Base-by-base conservation (phyloP, 30 jellyfish, hydroid and myxozoan species). In the Chrysaora quinquecirrha region DNA sequence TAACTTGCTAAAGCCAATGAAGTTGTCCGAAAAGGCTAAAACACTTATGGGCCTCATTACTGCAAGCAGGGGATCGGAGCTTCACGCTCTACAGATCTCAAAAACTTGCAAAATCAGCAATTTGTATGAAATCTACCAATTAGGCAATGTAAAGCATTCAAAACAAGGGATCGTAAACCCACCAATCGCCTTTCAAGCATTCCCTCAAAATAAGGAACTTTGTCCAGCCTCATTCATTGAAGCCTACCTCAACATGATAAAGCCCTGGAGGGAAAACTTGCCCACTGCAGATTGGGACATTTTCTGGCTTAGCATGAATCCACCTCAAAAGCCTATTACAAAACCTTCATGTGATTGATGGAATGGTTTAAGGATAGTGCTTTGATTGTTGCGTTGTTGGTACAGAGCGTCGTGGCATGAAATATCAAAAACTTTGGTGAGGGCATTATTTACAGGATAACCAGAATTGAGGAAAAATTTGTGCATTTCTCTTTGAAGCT, bases 221-320 rank as follows among this genome's bases (percentile, higher is more conserved):
- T 56, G 71, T 21, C 71, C 71, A 56, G 20, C 20, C 71, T 4
- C 30, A 56, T 56, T 11, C 71, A 56, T 56, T 6, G 71, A 56
- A 56, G 10, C 71, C 10, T 56, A 56, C 71, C 71, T 56, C 25
- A 56, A 23, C 4, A 56, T 19, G 30, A 56, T 24, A 68, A 9
- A 43, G 16, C 58, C 58, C 16, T 43, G 58, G 58, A 43, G 58
- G 16, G 16, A 43, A 43, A 43, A 6, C 58, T 16, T 43, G 58
- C 9, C 58, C 16, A 16, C 12, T 43, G 58, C 9, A 43, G 58
- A 43, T 43, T 6, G 16, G 16, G 58, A 43, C 58, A 43, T 6
- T 6, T 43, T 43, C 16, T 43, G 58, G 58, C 58, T 43, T 43
- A 43, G 16, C 16, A 16, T 43, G 9, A 6, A 43, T 43, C 58